Conservation (phyloP, 1,140 invertebrate species). For the Bombus sibiricus region DNA sequence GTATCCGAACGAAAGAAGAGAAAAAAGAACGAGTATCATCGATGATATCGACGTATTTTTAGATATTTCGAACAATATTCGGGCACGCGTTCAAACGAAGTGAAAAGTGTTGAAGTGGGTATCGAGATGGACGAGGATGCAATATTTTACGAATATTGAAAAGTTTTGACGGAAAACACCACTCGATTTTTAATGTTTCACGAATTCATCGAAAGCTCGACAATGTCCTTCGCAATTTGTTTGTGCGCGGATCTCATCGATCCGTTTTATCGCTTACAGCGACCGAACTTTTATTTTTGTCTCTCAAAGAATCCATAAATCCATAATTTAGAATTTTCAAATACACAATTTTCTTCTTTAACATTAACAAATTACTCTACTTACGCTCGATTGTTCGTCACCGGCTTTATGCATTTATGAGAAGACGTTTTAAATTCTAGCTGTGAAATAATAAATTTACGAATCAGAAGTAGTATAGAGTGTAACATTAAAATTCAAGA, state of each 20-base stretch:
- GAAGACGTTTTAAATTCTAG: too few relatives aligned
- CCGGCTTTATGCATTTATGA: accelerated
- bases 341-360: not conserved
- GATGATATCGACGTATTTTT: conserved; percentile 8
- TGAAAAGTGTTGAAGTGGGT: conserved; percentile 31
- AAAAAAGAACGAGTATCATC: not conserved
- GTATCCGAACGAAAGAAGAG: not conserved
- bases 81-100: not conserved
- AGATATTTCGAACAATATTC: conserved; percentile 25
- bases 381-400: too few relatives aligned
- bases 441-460: too few relatives aligned
- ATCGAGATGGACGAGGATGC: conserved; percentile 2
- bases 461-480: too few relatives aligned
- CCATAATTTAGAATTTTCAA: too few relatives aligned
- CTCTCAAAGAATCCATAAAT: not conserved
- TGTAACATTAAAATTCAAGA: too few relatives aligned
- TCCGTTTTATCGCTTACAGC: not conserved
- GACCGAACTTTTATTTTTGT: not conserved
- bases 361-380: not conserved
- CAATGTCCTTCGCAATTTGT: conserved; percentile 25
- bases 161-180: conserved; percentile 27
- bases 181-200: conserved; percentile 28
- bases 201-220: conserved; percentile 13
- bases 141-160: conserved; percentile 45
- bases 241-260: conserved; percentile 1